A percentile compares a stretch with the other conserved stretches of the same genome.
These are phyloP conservation scores for Amia ocellicauda DNA, from an alignment of 2,113 vertebrate genomes.

Conservation along the genomic window DNA sequence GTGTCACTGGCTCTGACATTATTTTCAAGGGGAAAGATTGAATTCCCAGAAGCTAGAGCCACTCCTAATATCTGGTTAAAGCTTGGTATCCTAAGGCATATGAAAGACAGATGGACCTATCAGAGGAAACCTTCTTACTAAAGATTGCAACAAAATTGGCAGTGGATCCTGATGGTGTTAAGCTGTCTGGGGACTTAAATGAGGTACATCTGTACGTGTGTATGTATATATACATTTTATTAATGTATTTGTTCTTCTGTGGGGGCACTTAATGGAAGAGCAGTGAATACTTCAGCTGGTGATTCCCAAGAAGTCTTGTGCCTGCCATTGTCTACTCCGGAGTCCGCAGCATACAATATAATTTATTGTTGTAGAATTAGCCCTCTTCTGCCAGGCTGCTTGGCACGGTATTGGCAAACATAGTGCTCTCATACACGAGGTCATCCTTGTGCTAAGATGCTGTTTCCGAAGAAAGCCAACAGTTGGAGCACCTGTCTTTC, in stretches of 20 bases:
- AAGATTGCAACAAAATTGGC: neutral
- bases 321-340: too few species aligned
- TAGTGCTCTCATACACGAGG: constrained; percentile 1
- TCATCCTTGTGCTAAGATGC: neutral
- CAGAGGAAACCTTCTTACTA: neutral
- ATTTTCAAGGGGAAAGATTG: neutral
- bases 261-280: too few species aligned
- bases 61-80: too few species aligned
- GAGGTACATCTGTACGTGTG: too few species aligned
- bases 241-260: too few species aligned
- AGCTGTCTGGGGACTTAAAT: too few species aligned
- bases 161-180: constrained; percentile 1
- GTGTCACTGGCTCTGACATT: too few species aligned
- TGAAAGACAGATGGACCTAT: constrained; percentile 1
- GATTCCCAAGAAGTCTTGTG: too few species aligned
- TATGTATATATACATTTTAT: too few species aligned
- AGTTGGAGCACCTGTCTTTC: neutral
- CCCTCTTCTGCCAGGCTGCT: neutral
- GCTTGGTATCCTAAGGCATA: neutral
- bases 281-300: too few species aligned
- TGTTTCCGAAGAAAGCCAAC: neutral
- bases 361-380: neutral
- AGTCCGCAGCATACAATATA: too few species aligned
- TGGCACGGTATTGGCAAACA: constrained; percentile 6
- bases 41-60: neutral